These are phyloP conservation scores for Okapia johnstoni DNA, from an alignment of 2,113 vertebrate species.

Conservation along the genomic window DNA sequence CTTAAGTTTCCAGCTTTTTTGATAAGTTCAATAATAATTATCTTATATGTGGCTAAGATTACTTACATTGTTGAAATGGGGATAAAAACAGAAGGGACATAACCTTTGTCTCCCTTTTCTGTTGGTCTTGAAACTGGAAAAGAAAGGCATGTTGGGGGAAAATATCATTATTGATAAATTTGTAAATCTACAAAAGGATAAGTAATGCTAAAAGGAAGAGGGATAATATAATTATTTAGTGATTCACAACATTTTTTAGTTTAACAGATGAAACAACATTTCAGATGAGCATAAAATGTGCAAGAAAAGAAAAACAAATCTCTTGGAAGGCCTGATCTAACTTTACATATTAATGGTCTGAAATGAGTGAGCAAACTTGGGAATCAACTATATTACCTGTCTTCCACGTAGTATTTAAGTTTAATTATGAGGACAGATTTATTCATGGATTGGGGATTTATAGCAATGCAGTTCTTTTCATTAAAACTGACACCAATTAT, in stretches of 20 bases:
- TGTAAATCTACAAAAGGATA: neutral
- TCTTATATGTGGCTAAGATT: conserved; percentile 35
- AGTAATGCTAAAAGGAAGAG: neutral
- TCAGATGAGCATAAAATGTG: neutral
- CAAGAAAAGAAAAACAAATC: conserved; percentile 4
- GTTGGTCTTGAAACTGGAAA: conserved; percentile 81
- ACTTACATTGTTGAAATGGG: conserved; percentile 96
- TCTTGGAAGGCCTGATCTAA: neutral
- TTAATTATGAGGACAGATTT: neutral
- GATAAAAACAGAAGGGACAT: conserved; percentile 92
- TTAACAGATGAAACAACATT: neutral
- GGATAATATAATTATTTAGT: neutral
- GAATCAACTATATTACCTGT: neutral
- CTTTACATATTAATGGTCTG: neutral
- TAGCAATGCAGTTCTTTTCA: neutral
- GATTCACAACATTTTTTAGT: neutral
- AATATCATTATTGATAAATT: neutral
- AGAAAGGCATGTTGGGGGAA: conserved; percentile 23
- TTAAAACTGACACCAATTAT: neutral
- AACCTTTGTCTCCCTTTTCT: conserved; percentile 85
- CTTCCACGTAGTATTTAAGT: neutral
- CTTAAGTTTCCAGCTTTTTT: neutral
- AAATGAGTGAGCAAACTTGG: neutral
- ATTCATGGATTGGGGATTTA: neutral
- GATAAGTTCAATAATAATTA: conserved; percentile 5